Conservation (phyloP, 2,797 vertebrate genomes). For the Parauchenoglanis ngamensis region DNA sequence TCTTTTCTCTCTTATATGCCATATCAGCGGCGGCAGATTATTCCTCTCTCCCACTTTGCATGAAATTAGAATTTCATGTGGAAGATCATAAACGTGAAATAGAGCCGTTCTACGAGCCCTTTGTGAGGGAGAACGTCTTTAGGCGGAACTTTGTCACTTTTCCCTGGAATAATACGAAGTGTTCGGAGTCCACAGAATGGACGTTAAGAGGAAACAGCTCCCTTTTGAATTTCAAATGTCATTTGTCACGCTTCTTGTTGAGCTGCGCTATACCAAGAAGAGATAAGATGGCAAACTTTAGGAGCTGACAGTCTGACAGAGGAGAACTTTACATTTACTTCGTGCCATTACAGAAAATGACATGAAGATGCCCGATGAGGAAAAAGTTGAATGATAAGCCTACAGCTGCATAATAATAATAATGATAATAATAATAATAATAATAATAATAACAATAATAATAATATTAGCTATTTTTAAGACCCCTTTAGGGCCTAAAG, state of each 20-base stretch:
- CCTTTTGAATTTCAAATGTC: constrained; percentile 38
- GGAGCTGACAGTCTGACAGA: constrained; percentile 9
- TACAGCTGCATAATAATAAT: neutral
- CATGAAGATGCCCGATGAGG: constrained; percentile 27
- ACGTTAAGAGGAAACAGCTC: constrained; percentile 22
- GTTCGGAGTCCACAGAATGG: neutral
- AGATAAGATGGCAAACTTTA: constrained; percentile 44
- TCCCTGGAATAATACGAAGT: constrained; percentile 4
- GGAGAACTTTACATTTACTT: constrained; percentile 28
- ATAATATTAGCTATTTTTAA: neutral
- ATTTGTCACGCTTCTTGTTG: constrained; percentile 48
- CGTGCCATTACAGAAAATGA: constrained; percentile 29
- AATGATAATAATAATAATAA: neutral
- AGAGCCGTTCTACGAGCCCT: constrained; percentile 47
- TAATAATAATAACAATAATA: constrained; percentile 18
- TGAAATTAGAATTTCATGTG: constrained; percentile 83
- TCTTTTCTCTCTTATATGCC: constrained; percentile 74
- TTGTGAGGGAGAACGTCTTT: constrained; percentile 34
- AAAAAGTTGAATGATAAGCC: neutral
- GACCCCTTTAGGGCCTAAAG: constrained; percentile 61
- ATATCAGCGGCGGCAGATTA: constrained; percentile 78
- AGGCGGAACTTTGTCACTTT: constrained; percentile 41
- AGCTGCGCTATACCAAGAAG: constrained; percentile 39
- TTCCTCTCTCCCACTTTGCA: constrained; percentile 77
- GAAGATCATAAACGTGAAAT: constrained; percentile 72